A percentile compares a stretch with the other conserved stretches of the same genome.
Evolutionary conservation across 2,888 invertebrate genomes (phyloP).

Genomic region (Diaperis boleti): DNA sequence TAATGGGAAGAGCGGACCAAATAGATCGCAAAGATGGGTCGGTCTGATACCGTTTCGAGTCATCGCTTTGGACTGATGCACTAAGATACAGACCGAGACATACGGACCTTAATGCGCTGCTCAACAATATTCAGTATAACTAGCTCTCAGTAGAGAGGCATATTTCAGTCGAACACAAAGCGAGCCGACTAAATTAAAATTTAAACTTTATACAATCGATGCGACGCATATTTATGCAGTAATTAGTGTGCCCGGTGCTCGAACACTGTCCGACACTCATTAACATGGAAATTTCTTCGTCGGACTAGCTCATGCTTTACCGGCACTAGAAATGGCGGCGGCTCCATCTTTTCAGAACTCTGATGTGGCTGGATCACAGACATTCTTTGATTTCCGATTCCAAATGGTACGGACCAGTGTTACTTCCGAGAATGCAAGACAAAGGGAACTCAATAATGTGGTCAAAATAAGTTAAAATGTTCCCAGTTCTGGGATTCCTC

Average conservation of each 20-base stretch:
- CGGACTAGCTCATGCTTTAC: constrained; percentile 15
- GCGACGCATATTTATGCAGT: constrained; percentile 61
- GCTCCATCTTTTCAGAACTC: constrained; percentile 1
- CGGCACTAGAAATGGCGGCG: constrained; percentile 33
- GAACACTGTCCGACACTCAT: constrained; percentile 47
- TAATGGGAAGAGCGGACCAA: constrained; percentile 61
- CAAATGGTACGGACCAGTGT: background rate
- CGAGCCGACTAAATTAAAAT: constrained; percentile 62
- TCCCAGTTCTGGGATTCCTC: background rate
- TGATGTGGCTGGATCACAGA: constrained; percentile 6
- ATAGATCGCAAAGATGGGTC: constrained; percentile 18
- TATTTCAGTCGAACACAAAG: constrained; percentile 58
- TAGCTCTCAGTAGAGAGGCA: constrained; percentile 57
- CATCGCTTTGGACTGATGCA: constrained; percentile 48
- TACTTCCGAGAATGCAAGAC: constrained; percentile 15
- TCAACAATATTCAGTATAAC: constrained; percentile 61
- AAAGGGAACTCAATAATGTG: background rate
- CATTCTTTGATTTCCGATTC: background rate
- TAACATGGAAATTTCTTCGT: constrained; percentile 50
- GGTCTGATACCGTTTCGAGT: constrained; percentile 24
- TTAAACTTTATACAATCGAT: constrained; percentile 58
- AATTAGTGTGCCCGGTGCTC: constrained; percentile 58
- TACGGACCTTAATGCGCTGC: constrained; percentile 58
- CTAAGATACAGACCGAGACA: constrained; percentile 56
- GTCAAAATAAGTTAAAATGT: constrained; percentile 13